Conservation (phyloP, 1,140 invertebrate species). For the Vollenhovia emeryi region DNA sequence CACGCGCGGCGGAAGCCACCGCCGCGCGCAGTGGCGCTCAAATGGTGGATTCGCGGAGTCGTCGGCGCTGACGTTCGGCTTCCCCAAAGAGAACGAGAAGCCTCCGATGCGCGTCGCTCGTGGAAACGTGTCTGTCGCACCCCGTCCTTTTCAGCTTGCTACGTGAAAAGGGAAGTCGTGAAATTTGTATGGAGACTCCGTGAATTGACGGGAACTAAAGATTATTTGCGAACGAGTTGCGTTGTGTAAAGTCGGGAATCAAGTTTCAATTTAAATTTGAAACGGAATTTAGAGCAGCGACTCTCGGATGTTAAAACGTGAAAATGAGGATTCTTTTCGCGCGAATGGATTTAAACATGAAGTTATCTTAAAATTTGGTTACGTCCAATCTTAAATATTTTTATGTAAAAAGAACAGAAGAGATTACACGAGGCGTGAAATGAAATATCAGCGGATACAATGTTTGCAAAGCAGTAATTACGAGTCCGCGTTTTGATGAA, state of each 20-base stretch:
- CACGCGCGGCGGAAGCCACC: constrained; percentile 37
- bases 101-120: not conserved
- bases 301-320: too few species aligned
- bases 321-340: too few species aligned
- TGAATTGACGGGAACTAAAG: not conserved
- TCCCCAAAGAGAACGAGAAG: not conserved
- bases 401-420: not conserved
- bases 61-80: too few species aligned
- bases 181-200: not conserved
- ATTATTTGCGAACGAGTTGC: not conserved
- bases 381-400: not conserved
- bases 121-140: not conserved
- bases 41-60: not conserved
- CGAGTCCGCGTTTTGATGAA: too few species aligned
- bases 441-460: too few species aligned
- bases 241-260: not conserved
- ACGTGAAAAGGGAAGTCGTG: not conserved
- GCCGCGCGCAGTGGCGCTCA: constrained; percentile 25
- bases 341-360: not conserved
- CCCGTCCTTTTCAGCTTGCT: not conserved
- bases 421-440: too few species aligned
- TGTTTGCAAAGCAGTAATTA: too few species aligned
- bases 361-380: too few species aligned
- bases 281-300: not conserved
- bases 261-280: not conserved